A percentile compares a stretch with the other conserved stretches of the same genome.
These are phyloP conservation scores for Sternotherus odoratus DNA, from an alignment of 2,797 vertebrate genomes.

Conservation along the genomic window DNA sequence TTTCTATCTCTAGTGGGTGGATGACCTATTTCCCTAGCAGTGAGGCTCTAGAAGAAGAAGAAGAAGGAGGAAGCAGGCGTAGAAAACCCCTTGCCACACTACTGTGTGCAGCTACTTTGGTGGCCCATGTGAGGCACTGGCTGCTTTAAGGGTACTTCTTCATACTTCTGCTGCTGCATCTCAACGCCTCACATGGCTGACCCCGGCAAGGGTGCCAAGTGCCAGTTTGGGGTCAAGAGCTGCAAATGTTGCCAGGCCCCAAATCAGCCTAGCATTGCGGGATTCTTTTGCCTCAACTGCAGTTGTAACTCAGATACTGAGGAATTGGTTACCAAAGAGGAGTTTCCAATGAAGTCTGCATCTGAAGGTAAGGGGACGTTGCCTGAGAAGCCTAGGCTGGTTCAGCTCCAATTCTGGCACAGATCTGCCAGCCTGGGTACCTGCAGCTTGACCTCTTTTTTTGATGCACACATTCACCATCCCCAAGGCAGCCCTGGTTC, in stretches of 20 bases:
- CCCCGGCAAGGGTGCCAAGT: neutral
- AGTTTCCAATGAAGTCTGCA: neutral
- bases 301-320: neutral
- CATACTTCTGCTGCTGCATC: rapidly evolving
- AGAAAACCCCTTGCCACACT: neutral
- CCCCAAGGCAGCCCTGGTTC: neutral
- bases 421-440: neutral
- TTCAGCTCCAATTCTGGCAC: neutral
- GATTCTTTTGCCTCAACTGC: neutral
- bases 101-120: neutral
- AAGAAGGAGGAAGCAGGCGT: neutral
- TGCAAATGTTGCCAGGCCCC: neutral
- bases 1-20: neutral
- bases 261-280: neutral
- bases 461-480: neutral
- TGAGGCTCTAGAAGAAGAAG: neutral
- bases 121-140: neutral
- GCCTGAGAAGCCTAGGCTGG: neutral
- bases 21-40: neutral
- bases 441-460: neutral
- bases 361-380: neutral
- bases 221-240: neutral
- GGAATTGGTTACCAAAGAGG: neutral
- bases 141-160: neutral
- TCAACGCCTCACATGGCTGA: rapidly evolving